Evolutionary conservation across 2,888 invertebrate genomes (phyloP).

Genomic region (Schizaphis graminum): DNA sequence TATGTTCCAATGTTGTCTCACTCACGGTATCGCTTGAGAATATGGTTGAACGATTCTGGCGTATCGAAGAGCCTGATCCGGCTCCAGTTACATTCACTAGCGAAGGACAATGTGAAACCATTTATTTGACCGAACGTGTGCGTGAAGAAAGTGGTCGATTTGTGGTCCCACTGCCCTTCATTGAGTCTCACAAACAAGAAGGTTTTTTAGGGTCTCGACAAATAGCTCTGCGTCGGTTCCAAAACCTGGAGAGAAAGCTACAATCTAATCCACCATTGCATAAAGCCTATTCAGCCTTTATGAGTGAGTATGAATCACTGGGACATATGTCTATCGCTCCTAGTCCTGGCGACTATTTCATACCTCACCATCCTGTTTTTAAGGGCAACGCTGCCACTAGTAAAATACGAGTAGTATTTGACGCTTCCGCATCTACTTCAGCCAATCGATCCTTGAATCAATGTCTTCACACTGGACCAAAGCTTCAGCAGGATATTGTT

Average conservation of each 20-base stretch:
- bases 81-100: not conserved
- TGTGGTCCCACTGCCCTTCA: not conserved
- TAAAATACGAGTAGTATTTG: no score
- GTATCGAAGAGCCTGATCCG: not conserved
- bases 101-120: not conserved
- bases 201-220: not conserved
- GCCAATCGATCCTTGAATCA: not conserved
- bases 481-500: not conserved
- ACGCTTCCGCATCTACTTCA: not conserved
- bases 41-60: not conserved
- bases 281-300: not conserved
- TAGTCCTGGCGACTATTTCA: not conserved
- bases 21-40: not conserved
- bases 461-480: not conserved
- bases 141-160: not conserved
- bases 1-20: not conserved
- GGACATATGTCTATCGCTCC: not conserved
- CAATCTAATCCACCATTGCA: not conserved
- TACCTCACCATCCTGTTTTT: constrained; percentile 15
- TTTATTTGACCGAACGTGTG: not conserved
- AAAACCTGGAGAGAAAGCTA: not conserved
- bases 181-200: not conserved
- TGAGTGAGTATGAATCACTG: not conserved
- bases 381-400: not conserved
- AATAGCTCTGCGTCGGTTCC: constrained; percentile 7